Percentiles rank a stretch among this genome's conserved stretches.
Conservation (phyloP, 2,113 vertebrate species). For the Chascanopsetta lugubris region DNA sequence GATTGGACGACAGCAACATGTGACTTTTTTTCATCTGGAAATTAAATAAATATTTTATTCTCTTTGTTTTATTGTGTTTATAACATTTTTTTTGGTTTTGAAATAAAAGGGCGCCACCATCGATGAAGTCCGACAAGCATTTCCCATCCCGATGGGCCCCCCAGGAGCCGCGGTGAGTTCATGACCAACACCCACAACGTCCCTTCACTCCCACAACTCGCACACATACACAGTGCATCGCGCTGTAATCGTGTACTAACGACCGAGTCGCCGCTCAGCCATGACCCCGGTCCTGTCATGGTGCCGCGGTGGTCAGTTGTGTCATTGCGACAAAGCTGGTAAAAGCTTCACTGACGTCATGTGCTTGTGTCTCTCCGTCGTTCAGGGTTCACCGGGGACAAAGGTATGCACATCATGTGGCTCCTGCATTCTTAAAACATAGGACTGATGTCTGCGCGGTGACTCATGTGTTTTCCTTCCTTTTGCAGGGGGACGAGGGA, state of each 20-base stretch:
- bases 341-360: conserved; percentile 24
- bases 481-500: conserved; percentile 79
- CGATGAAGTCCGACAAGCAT: no score
- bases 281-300: conserved; percentile 17
- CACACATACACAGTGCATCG: conserved; percentile 8
- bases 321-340: no score
- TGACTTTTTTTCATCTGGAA: no score
- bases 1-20: neutral
- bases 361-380: conserved; percentile 57
- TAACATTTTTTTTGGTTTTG: no score
- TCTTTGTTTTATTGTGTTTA: no score
- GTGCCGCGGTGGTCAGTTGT: no score
- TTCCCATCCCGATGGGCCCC: conserved; percentile 79
- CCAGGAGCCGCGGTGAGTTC: conserved; percentile 78
- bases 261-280: conserved; percentile 22
- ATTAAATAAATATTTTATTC: no score
- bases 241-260: neutral
- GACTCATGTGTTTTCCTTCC: conserved; percentile 20
- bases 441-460: neutral
- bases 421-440: conserved; percentile 8
- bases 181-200: neutral
- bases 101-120: no score
- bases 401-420: conserved; percentile 69
- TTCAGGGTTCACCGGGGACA: conserved; percentile 76
- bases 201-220: conserved; percentile 7